Conservation (phyloP, 1,140 invertebrate genomes). For the Bombus terrestris region DNA sequence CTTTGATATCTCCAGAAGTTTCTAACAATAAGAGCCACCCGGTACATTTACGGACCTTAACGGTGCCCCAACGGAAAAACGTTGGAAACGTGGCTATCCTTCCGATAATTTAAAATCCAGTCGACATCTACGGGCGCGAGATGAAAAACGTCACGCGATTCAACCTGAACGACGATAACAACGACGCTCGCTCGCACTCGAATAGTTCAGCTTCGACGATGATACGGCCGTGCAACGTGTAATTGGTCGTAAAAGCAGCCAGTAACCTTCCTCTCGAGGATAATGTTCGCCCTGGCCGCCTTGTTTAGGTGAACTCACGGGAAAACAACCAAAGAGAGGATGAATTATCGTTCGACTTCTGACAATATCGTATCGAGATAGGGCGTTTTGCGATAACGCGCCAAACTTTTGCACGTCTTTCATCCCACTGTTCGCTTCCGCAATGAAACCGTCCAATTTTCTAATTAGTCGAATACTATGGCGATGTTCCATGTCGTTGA, state of each 20-base stretch:
- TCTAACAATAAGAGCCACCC: background rate
- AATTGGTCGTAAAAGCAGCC: constrained; percentile 32
- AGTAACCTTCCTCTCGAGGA: background rate
- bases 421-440: background rate
- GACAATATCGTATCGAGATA: background rate
- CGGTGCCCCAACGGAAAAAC: background rate
- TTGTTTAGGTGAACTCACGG: background rate
- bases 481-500: no score
- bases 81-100: background rate
- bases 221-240: background rate
- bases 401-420: background rate
- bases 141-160: background rate
- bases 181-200: background rate
- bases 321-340: background rate
- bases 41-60: background rate
- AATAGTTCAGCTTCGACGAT: background rate
- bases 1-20: background rate
- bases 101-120: background rate
- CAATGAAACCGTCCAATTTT: background rate
- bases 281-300: background rate
- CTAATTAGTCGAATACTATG: background rate
- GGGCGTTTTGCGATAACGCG: background rate
- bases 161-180: background rate
- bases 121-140: background rate
- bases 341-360: constrained; percentile 5